Base-by-base conservation (phyloP, 2,888 invertebrate species). In the Anthrax anthrax region DNA sequence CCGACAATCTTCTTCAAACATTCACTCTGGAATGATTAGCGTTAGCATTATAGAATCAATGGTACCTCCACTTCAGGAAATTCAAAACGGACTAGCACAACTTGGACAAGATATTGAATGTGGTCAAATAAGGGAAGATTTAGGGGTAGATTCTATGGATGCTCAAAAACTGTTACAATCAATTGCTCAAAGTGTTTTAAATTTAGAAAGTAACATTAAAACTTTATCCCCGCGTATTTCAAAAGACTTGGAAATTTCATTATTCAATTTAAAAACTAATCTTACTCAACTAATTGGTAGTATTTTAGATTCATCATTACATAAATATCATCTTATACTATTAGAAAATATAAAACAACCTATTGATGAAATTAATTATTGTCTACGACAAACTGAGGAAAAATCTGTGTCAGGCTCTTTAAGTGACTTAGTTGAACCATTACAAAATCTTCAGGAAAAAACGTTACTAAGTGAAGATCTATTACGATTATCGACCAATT, bases 21-120 rank as follows among this genome's bases (percentile, higher is more conserved):
- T 62, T 13, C 59, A 61, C 37, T 58, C 61, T 3, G 65, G 63
- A 36, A 60, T 61, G 57, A 57, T 74, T 34, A 70, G 72, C 9
- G 69, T 71, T 1, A 56, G 56, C 38, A 68, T 72, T 2, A 64
- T 73, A 18, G 67, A 66, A 39, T 63, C 65, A 16, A 64, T 76
- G 56, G 67, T 73, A 27, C 72, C 72, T 2, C 76, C 81, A 0
- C 64, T 80, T 14, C 73, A 74, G 46, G 76, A 76, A 63, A 74
- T 77, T 44, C 73, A 75, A 60, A 68, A 64, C 46, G 73, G 73
- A 18, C 56, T 78, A 39, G 70, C 69, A 47, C 58, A 65, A 49
- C 52, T 73, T 47, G 70, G 70, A 12, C 67, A 71, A 49, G 69
- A 71, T 47, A 61, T 72, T 34, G 62, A 69, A 51, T 63, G 61